Percentiles rank a stretch among this genome's conserved stretches.
Evolutionary conservation across 2,888 invertebrate species (phyloP).

Genomic region (Leucophenga montana): DNA sequence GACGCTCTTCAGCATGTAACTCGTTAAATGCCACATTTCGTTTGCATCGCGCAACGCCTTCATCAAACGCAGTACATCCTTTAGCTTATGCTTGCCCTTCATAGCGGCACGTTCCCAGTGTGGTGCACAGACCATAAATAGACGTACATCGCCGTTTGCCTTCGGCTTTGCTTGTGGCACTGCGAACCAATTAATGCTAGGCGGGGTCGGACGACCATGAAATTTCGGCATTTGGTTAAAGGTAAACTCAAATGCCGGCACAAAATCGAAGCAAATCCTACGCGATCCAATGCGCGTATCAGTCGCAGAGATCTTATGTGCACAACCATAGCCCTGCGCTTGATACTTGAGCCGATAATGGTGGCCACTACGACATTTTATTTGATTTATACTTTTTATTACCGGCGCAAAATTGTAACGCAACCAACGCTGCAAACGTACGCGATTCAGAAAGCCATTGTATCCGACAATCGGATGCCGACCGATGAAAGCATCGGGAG

Average conservation of each 20-base stretch:
- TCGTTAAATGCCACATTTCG: slow-evolving; percentile 46
- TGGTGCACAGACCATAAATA: slow-evolving; percentile 55
- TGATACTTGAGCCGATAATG: slow-evolving; percentile 42
- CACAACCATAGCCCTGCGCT: slow-evolving; percentile 47
- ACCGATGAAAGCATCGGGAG: background rate
- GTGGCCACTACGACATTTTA: slow-evolving; percentile 27
- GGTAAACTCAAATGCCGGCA: slow-evolving; percentile 59
- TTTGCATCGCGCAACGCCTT: slow-evolving; percentile 53
- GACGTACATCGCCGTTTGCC: slow-evolving; percentile 25
- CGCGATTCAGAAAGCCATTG: slow-evolving; percentile 43
- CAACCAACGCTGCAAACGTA: slow-evolving; percentile 55
- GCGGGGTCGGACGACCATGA: background rate
- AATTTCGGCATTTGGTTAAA: slow-evolving; percentile 37
- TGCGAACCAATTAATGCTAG: slow-evolving; percentile 52
- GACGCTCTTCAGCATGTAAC: slow-evolving; percentile 56
- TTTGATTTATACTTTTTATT: slow-evolving; percentile 36
- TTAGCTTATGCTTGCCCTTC: slow-evolving; percentile 47
- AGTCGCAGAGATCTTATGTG: slow-evolving; percentile 55
- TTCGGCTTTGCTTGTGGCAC: slow-evolving; percentile 45
- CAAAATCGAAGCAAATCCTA: slow-evolving; percentile 57
- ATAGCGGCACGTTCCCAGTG: slow-evolving; percentile 49
- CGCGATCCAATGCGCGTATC: slow-evolving; percentile 56
- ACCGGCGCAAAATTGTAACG: slow-evolving; percentile 38
- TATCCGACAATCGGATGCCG: background rate
- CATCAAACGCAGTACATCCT: slow-evolving; percentile 56